Conservation (phyloP, 2,888 invertebrate species). For the Chaetogeoica ovagalla region DNA sequence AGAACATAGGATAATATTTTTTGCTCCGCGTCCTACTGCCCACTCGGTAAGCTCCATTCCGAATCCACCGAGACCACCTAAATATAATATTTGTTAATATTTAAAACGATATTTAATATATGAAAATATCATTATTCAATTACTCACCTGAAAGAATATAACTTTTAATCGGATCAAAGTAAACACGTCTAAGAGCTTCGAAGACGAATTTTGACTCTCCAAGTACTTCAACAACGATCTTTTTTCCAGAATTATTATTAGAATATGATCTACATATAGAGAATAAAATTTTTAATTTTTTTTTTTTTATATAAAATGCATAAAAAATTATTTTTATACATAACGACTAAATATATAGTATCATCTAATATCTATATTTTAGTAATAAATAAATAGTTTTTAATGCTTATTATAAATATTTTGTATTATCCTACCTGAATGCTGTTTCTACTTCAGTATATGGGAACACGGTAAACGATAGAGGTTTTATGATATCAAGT, state of each 20-base stretch:
- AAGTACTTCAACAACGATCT: slow-evolving; percentile 22
- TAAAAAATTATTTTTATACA: no score
- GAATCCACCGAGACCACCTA: slow-evolving; percentile 55
- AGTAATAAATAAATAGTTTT: no score
- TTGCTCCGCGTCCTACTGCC: slow-evolving; percentile 50
- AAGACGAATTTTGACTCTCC: background rate
- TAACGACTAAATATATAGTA: no score
- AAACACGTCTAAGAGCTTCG: background rate
- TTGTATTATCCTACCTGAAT: slow-evolving; percentile 28
- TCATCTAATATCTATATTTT: no score
- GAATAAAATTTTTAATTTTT: no score
- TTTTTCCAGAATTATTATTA: slow-evolving; percentile 20
- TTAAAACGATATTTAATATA: background rate
- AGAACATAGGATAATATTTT: slow-evolving; percentile 54
- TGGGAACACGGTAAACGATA: slow-evolving; percentile 56
- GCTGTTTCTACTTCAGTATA: slow-evolving; percentile 49
- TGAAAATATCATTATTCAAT: background rate
- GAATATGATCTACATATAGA: background rate
- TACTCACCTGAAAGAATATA: slow-evolving; percentile 37
- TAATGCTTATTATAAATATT: no score
- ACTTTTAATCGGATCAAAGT: slow-evolving; percentile 40
- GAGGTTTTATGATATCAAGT: slow-evolving; percentile 64
- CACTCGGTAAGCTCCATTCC: slow-evolving; percentile 54
- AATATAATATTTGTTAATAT: background rate
- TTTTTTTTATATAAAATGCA: no score